phyloP scores from a whole-genome alignment of 2,888 invertebrate species.

The Trisateles emortualis region DNA sequence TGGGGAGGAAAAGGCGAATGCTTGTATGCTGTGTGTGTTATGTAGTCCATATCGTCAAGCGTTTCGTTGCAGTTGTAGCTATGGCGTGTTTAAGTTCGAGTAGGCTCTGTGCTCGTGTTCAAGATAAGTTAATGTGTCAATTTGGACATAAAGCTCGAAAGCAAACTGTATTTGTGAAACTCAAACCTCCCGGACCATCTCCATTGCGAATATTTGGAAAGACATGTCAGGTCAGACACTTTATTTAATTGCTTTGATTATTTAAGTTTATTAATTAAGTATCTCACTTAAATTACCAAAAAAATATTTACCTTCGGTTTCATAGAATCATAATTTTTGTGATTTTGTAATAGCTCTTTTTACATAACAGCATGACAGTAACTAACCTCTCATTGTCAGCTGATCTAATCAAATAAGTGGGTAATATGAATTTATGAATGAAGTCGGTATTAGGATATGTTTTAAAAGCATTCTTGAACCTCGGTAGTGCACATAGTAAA shows the following conservation, averaged over 20 bases:
- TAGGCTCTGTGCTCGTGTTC: slow-evolving; percentile 93
- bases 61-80: slow-evolving; percentile 91
- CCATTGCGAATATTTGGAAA: slow-evolving; percentile 85
- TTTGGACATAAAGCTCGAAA: slow-evolving; percentile 90
- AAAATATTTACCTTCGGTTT: slow-evolving; percentile 10
- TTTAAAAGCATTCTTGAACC: neutral
- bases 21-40: slow-evolving; percentile 74
- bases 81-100: slow-evolving; percentile 94
- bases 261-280: slow-evolving; percentile 12
- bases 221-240: slow-evolving; percentile 79
- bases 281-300: slow-evolving; percentile 11
- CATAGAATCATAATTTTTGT: slow-evolving; percentile 24
- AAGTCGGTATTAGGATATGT: slow-evolving; percentile 26
- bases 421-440: slow-evolving; percentile 29
- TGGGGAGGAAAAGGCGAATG: slow-evolving; percentile 83
- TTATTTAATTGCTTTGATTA: slow-evolving; percentile 19
- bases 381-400: slow-evolving; percentile 62
- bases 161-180: slow-evolving; percentile 90
- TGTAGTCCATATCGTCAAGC: slow-evolving; percentile 86
- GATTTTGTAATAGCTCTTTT: slow-evolving; percentile 45
- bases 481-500: slow-evolving; percentile 24
- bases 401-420: slow-evolving; percentile 50
- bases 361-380: slow-evolving; percentile 63
- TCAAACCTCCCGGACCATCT: slow-evolving; percentile 89
- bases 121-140: slow-evolving; percentile 93